Percentiles rank a stretch among this genome's conserved stretches.
phyloP scores from a whole-genome alignment of 2,113 vertebrate species.

The Hyperopisus bebe region DNA sequence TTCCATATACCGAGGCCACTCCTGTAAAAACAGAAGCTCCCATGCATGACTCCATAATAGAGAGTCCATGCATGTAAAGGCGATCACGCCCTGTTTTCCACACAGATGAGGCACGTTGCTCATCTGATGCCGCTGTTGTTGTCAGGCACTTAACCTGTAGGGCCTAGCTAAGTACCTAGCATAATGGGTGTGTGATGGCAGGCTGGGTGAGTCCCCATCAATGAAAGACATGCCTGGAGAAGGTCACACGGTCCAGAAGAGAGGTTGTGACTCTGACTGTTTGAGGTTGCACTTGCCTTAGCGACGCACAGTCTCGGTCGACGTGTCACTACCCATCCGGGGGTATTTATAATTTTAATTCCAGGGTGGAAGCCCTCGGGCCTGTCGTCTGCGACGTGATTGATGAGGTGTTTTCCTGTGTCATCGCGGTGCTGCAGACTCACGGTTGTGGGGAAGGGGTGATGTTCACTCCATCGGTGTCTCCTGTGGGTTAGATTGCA shows the following conservation, averaged over 20 bases:
- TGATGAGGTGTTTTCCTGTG: slow-evolving; percentile 2
- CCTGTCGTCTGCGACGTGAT: neutral
- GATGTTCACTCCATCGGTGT: neutral
- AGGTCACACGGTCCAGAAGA: neutral
- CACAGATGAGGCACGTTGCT: neutral
- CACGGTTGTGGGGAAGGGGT: neutral
- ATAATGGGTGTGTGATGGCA: neutral
- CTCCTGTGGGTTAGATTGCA: neutral
- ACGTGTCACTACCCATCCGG: neutral
- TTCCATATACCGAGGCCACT: neutral
- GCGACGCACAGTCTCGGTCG: neutral
- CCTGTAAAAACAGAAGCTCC: neutral
- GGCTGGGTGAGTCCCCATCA: neutral
- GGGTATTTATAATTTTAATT: slow-evolving; percentile 19
- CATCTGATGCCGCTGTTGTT: neutral
- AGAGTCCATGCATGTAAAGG: neutral
- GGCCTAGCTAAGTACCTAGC: neutral
- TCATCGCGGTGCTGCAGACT: neutral
- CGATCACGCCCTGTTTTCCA: neutral
- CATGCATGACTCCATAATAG: neutral
- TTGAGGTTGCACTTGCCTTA: neutral
- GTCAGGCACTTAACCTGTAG: neutral
- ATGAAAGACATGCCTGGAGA: neutral
- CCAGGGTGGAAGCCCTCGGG: neutral
- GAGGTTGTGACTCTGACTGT: neutral